Conservation (phyloP, 2,888 invertebrate species). For the Smittia sp. region DNA sequence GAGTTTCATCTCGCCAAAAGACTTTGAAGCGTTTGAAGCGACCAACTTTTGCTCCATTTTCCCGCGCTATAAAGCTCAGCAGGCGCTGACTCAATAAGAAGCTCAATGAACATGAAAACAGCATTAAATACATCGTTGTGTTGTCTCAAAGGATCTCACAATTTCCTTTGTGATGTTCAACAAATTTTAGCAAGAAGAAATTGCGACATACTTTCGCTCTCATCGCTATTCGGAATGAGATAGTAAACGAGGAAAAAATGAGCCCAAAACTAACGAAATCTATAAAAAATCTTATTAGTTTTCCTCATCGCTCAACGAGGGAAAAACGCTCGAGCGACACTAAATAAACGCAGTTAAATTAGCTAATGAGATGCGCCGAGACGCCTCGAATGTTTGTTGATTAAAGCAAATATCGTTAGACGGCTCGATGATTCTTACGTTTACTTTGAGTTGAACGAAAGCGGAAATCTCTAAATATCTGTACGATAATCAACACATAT, state of each 20-base stretch:
- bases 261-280: neutral
- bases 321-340: neutral
- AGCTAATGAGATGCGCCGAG: neutral
- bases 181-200: no score
- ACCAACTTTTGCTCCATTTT: no score
- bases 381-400: neutral
- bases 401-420: neutral
- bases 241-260: conserved; percentile 2
- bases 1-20: no score
- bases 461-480: neutral
- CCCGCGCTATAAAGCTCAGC: no score
- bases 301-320: neutral
- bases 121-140: no score
- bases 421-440: neutral
- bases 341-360: conserved; percentile 3
- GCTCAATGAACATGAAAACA: no score
- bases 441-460: neutral
- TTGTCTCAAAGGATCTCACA: no score
- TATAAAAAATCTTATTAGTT: conserved; percentile 40
- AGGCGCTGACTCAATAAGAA: no score
- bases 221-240: neutral
- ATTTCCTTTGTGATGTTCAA: no score
- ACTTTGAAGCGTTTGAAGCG: no score
- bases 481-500: neutral
- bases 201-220: no score